A percentile compares a stretch with the other conserved stretches of the same genome.
Evolutionary conservation across 2,888 invertebrate genomes (phyloP).

Genomic region (Charanyca ferruginea): DNA sequence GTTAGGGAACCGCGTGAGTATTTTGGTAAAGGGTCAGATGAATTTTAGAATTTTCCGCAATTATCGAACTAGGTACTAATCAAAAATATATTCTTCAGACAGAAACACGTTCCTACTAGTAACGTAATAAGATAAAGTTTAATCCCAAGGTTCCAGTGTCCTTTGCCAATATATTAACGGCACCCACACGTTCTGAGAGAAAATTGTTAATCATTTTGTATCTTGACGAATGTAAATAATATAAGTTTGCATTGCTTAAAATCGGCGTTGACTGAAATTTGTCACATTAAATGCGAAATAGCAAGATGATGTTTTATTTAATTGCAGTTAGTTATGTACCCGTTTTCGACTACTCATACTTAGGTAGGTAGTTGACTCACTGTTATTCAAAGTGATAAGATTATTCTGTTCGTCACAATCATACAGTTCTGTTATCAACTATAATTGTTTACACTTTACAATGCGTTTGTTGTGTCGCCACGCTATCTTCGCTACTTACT

Average conservation of each 20-base stretch:
- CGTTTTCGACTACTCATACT: conserved; percentile 1
- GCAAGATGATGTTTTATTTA: conserved; percentile 67
- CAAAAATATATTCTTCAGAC: too few species aligned
- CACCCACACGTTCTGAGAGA: conserved; percentile 48
- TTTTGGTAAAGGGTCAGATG: conserved; percentile 1
- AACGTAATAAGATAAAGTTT: too few species aligned
- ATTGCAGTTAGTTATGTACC: background rate
- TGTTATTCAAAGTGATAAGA: conserved; percentile 40
- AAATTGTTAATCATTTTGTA: conserved; percentile 72
- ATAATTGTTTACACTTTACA: conserved; percentile 29
- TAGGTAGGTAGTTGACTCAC: conserved; percentile 18
- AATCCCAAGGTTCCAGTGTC: too few species aligned
- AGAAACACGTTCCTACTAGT: too few species aligned
- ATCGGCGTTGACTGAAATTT: conserved; percentile 74
- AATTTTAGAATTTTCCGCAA: background rate
- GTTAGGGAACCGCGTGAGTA: conserved; percentile 10
- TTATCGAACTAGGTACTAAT: too few species aligned
- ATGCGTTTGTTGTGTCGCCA: conserved; percentile 16
- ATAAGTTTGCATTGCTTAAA: conserved; percentile 77
- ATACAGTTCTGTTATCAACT: conserved; percentile 23
- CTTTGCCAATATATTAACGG: conserved; percentile 27
- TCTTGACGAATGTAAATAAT: conserved; percentile 73
- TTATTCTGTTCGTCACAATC: conserved; percentile 33
- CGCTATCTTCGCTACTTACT: background rate
- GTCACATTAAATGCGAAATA: conserved; percentile 81